These are phyloP conservation scores for Leptodactylus fallax DNA, from an alignment of 2,797 vertebrate species.

Conservation along the genomic window DNA sequence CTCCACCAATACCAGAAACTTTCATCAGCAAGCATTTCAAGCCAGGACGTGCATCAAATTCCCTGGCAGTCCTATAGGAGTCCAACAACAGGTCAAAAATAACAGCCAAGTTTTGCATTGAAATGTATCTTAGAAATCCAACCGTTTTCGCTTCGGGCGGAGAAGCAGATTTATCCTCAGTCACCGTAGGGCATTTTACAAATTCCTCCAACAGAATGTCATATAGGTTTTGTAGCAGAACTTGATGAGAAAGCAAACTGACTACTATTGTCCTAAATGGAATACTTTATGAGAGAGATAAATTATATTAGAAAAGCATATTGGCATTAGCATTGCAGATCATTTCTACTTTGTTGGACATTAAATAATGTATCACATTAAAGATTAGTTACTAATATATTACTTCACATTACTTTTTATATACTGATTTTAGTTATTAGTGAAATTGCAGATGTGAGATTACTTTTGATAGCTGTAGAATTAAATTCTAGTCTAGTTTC, in stretches of 20 bases:
- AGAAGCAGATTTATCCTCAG: slow-evolving; percentile 81
- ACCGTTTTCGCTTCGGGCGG: slow-evolving; percentile 81
- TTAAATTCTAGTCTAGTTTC: too few species aligned
- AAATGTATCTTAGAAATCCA: slow-evolving; percentile 96
- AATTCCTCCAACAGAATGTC: slow-evolving; percentile 96
- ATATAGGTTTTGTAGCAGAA: slow-evolving; percentile 94
- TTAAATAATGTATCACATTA: background rate
- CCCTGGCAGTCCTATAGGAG: slow-evolving; percentile 92
- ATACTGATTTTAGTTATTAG: background rate
- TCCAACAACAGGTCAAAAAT: slow-evolving; percentile 97
- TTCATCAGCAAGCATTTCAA: slow-evolving; percentile 97
- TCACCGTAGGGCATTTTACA: slow-evolving; percentile 82
- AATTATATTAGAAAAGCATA: background rate
- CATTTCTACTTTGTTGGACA: background rate
- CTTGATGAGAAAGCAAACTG: slow-evolving; percentile 95
- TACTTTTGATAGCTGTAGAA: too few species aligned
- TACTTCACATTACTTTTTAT: background rate
- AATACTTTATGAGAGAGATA: slow-evolving; percentile 78
- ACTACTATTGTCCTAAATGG: slow-evolving; percentile 97
- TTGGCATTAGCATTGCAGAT: background rate
- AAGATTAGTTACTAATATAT: background rate
- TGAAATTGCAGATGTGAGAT: background rate
- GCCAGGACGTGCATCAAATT: slow-evolving; percentile 94
- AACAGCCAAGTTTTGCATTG: slow-evolving; percentile 95
- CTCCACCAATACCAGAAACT: slow-evolving; percentile 92